Evolutionary conservation across 2,797 vertebrate genomes (phyloP), one percentile per base, ranked within the genome.

Genomic region (Pelochelys cantorii): DNA sequence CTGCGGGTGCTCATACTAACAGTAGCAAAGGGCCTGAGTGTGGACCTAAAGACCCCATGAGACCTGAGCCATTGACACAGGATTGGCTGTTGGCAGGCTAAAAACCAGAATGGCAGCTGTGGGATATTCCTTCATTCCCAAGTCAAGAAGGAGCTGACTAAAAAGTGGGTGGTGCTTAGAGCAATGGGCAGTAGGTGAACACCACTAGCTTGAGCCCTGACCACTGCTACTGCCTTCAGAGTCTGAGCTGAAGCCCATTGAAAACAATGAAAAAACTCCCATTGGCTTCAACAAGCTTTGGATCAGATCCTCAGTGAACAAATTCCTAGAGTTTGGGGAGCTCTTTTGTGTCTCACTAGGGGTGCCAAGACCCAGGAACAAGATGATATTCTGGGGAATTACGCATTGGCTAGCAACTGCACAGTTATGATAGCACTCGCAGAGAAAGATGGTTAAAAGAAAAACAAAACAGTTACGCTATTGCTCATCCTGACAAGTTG

Each of bases 281-380:
- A 4, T 17, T 54, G 94, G 84, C 20, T 80, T 86, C 56, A 4
- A 90, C 1, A 34, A 17, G 12, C 81, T 59, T 0, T 0, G 23
- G 83, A 83, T 87, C 34, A 84, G 60, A n/a, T 0, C 0, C 57
- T 55, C 3, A 48, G 22, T 75, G 71, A 75, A 48, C 37, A 42
- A 48, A 75, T 27, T 60, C 93, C 90, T 89, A 83, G 91, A 79
- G 85, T 53, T 59, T 34, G 57, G 34, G 89, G 53, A 2, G 7
- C 17, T 68, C 77, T 62, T 60, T 90, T 59, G 48, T 2, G 48
- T 94, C 85, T 22, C 7, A 7, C 55, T 83, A 77, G 37, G n/a
- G 53, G 88, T 91, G 79, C 81, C 83, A 83, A 71, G 91, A 54
- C 84, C n/a, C 60, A 34, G 81, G 87, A 68, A 31, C 53, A 57